Base-by-base conservation (phyloP, 2,888 invertebrate species). In the Limnephilus marmoratus region DNA sequence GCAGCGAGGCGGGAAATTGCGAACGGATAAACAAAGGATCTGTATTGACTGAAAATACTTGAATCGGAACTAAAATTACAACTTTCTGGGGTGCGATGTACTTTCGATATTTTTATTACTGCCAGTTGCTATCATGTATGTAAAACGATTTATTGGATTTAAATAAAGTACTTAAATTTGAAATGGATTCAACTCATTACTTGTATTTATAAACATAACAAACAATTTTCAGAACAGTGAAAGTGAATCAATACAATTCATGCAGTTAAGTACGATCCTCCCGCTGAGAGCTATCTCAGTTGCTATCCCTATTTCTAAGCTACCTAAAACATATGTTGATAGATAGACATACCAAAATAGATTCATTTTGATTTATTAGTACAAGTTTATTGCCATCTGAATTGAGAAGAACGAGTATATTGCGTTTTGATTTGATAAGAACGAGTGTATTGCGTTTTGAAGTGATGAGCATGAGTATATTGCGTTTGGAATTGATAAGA, bases 1-100 rank as follows among this genome's bases (percentile, higher is more conserved):
- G n/a, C 13, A 29, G 5, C 68, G 68, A n/a, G 88, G 88, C 88
- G 88, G 88, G 88, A 88, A 88, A 88, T 88, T 29, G 86, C 86
- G 86, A 45, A 29, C 41, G n/a, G 29, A 41, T 45, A 86, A 86
- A 45, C 41, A 86, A 45, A 86, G 86, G 86, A 86, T 45, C 34
- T 31, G 31, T 37, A 83, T 34, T 83, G 82, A 83, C 82, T 83
- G 13, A 83, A 83, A 83, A 83, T 83, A 83, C 34, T 83, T 83
- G 82, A 83, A 83, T 83, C 34, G 82, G 82, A 83, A 83, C 82
- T 31, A 83, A 83, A 83, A 83, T 83, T 83, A 83, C 82, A 83
- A 37, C 82, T 83, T 37, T 34, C 31, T 83, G 31, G 41, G 82
- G 82, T 34, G 82, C 82, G 82, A 83, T 34, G 82, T 83, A 37